Conservation (phyloP, 2,888 invertebrate species). For the Torymus aiolomorphi region DNA sequence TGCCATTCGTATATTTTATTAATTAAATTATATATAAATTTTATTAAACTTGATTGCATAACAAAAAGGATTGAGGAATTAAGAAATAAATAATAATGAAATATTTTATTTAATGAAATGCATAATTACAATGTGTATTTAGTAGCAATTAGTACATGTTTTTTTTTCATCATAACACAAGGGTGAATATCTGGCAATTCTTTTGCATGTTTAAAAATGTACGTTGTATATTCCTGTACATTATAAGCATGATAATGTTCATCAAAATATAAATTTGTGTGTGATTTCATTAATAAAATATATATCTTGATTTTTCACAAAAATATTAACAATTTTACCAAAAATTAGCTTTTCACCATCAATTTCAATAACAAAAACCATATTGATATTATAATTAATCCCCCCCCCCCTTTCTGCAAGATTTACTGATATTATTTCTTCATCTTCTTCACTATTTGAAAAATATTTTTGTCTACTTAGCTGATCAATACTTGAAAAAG, state of each 20-base stretch:
- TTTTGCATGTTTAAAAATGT: not conserved
- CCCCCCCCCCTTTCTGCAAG: not conserved
- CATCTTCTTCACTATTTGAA: too few species aligned
- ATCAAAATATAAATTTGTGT: not conserved
- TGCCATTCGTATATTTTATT: too few species aligned
- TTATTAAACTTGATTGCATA: too few species aligned
- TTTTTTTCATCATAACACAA: too few species aligned
- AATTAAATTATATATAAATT: too few species aligned
- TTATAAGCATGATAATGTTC: constrained; percentile 9
- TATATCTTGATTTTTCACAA: not conserved
- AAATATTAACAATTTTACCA: not conserved
- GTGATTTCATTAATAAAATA: not conserved
- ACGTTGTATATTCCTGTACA: not conserved
- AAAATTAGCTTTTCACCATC: not conserved
- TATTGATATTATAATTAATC: not conserved
- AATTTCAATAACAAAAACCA: not conserved
- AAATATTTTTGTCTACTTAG: too few species aligned
- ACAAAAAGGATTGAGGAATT: too few species aligned
- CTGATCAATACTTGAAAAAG: too few species aligned
- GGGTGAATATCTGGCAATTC: not conserved
- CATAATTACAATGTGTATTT: too few species aligned
- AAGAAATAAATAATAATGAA: too few species aligned
- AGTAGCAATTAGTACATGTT: too few species aligned
- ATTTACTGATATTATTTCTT: not conserved
- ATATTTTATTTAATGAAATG: too few species aligned